A percentile compares a stretch with the other conserved stretches of the same genome.
Conservation (phyloP, 2,797 vertebrate genomes). For the Pogoniulus pusillus region DNA sequence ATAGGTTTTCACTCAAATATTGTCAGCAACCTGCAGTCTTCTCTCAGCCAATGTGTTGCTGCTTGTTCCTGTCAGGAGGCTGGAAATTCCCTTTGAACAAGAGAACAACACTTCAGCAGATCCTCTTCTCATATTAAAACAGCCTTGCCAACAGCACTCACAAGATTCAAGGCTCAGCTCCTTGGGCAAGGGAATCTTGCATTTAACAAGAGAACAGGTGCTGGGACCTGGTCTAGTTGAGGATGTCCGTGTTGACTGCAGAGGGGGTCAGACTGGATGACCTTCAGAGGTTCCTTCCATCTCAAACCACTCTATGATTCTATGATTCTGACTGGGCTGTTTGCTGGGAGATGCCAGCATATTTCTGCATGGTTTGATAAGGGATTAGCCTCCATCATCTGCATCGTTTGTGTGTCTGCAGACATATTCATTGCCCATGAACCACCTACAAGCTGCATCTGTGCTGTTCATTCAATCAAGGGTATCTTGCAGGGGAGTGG, state of each 20-base stretch:
- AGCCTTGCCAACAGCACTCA: background rate
- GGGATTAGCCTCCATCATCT: background rate
- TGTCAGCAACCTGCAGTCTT: background rate
- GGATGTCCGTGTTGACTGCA: too few relatives aligned
- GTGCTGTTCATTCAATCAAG: background rate
- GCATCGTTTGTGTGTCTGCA: background rate
- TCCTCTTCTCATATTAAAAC: background rate
- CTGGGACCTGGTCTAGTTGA: background rate
- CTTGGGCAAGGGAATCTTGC: background rate
- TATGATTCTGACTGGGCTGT: background rate
- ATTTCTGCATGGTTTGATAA: background rate
- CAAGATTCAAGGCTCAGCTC: background rate
- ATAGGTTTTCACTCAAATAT: background rate
- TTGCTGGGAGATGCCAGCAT: background rate
- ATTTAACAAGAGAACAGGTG: background rate
- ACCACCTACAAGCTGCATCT: accelerated
- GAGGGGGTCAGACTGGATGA: too few relatives aligned
- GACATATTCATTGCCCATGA: accelerated
- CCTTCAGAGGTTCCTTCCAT: too few relatives aligned
- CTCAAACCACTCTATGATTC: too few relatives aligned
- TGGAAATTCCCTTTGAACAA: background rate
- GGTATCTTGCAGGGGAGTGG: too few relatives aligned
- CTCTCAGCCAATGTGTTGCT: background rate
- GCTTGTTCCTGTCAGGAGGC: background rate
- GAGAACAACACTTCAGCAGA: background rate